Conservation (phyloP, 1,140 invertebrate genomes). For the Subanguina moxae region DNA sequence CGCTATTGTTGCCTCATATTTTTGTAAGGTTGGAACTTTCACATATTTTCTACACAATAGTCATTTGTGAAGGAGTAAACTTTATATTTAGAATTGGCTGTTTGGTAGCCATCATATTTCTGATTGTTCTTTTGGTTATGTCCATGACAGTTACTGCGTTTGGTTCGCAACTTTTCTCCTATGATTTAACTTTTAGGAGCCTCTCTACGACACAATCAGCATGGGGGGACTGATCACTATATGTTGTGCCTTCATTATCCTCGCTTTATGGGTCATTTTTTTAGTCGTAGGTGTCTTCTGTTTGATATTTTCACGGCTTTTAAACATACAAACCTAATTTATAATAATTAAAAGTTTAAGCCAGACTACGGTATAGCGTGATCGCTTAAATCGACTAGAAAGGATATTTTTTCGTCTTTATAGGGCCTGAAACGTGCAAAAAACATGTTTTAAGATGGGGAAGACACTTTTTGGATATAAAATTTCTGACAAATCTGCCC, state of each 20-base stretch:
- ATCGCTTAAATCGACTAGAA: no score
- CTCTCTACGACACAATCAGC: background rate
- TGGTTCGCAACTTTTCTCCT: no score
- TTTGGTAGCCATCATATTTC: background rate
- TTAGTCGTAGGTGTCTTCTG: background rate
- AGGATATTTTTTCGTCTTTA: no score
- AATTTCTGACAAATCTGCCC: no score
- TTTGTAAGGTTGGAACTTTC: slow-evolving; percentile 28
- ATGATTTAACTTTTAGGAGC: background rate
- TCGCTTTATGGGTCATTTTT: background rate
- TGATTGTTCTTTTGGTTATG: background rate
- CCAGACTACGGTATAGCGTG: no score
- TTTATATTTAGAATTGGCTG: background rate
- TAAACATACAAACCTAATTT: no score
- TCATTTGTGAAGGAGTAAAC: background rate
- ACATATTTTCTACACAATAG: background rate
- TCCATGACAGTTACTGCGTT: background rate
- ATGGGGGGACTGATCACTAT: background rate
- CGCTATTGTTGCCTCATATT: slow-evolving; percentile 39
- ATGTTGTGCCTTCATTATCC: background rate
- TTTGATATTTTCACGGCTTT: no score
- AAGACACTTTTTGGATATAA: no score
- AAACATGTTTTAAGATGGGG: no score
- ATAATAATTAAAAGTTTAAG: no score
- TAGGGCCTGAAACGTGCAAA: no score